Conservation (phyloP, 2,888 invertebrate species). For the Balanococcus diminutus region DNA sequence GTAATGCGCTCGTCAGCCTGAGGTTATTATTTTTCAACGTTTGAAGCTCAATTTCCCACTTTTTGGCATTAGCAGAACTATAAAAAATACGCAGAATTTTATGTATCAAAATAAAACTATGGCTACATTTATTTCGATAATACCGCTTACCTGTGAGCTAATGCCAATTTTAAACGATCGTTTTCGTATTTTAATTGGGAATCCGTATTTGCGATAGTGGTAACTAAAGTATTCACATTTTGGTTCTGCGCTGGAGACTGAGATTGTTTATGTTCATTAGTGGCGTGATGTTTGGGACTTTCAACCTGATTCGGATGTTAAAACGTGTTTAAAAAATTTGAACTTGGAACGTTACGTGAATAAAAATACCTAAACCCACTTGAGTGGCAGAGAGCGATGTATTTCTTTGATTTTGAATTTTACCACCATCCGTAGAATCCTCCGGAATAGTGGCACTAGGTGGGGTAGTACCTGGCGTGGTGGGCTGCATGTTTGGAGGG, state of each 20-base stretch:
- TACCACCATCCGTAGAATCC: slow-evolving; percentile 42
- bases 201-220: slow-evolving; percentile 65
- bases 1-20: slow-evolving; percentile 90
- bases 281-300: slow-evolving; percentile 70
- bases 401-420: slow-evolving; percentile 51
- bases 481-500: slow-evolving; percentile 58
- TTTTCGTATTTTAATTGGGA: slow-evolving; percentile 96
- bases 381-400: slow-evolving; percentile 44
- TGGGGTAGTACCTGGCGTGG: slow-evolving; percentile 56
- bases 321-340: background rate
- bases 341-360: no score
- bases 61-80: slow-evolving; percentile 96
- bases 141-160: slow-evolving; percentile 85
- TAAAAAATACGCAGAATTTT: background rate
- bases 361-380: no score
- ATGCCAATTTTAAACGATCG: slow-evolving; percentile 90
- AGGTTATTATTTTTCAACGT: slow-evolving; percentile 96
- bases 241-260: slow-evolving; percentile 44
- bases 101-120: slow-evolving; percentile 60
- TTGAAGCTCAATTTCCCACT: slow-evolving; percentile 96
- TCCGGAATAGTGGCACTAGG: slow-evolving; percentile 55
- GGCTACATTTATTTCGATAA: background rate
- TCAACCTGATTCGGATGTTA: slow-evolving; percentile 62
- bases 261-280: slow-evolving; percentile 58
- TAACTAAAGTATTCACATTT: slow-evolving; percentile 59